Conservation (phyloP, 1,140 invertebrate species). For the Eupristina koningsbergeri region DNA sequence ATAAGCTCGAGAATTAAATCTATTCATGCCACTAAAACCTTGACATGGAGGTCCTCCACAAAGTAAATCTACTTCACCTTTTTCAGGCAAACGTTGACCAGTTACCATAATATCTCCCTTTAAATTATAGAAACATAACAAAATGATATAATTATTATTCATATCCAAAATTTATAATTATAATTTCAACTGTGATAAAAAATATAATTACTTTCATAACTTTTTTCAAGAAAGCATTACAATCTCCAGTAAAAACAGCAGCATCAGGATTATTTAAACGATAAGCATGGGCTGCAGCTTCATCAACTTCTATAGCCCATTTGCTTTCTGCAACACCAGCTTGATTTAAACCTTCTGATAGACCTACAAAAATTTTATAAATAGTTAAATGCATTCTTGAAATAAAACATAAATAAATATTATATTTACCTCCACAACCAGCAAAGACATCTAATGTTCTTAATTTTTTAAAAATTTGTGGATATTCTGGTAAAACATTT, state of each 20-base stretch:
- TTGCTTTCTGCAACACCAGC: conserved; percentile 79
- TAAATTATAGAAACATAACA: conserved; percentile 27
- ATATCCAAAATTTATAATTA: neutral
- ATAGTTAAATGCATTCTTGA: neutral
- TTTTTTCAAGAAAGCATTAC: conserved; percentile 80
- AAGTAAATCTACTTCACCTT: conserved; percentile 87
- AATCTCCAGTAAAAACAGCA: conserved; percentile 87
- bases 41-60: conserved; percentile 94
- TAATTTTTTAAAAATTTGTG: conserved; percentile 72
- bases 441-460: conserved; percentile 89
- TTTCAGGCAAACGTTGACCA: conserved; percentile 81
- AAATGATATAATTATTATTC: neutral
- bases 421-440: conserved; percentile 83
- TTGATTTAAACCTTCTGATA: conserved; percentile 83
- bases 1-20: conserved; percentile 90
- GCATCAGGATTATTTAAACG: conserved; percentile 83
- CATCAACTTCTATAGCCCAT: conserved; percentile 90
- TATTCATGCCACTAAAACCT: conserved; percentile 92
- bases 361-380: conserved; percentile 55
- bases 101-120: conserved; percentile 73
- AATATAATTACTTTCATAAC: conserved; percentile 61
- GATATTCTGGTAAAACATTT: conserved; percentile 60
- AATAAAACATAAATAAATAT: neutral
- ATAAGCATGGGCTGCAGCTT: conserved; percentile 86
- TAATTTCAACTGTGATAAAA: conserved; percentile 25